phyloP scores from a whole-genome alignment of 2,113 vertebrate species.

The Passerina amoena region DNA sequence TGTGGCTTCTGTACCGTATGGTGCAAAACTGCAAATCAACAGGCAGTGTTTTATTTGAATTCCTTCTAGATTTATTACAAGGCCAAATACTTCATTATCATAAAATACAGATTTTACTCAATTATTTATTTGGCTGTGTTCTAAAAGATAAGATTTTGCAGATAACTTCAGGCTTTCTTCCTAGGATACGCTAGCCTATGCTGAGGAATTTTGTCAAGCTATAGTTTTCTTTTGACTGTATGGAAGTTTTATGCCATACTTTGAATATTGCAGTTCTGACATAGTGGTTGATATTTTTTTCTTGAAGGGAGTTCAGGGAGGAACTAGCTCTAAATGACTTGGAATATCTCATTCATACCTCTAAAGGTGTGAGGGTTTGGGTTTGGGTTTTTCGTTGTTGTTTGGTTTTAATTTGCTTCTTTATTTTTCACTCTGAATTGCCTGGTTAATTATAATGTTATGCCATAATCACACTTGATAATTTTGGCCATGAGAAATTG shows the following conservation, averaged over 20 bases:
- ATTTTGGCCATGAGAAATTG: not conserved
- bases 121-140: not conserved
- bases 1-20: not conserved
- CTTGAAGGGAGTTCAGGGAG: fast-evolving
- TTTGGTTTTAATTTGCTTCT: not conserved
- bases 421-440: not conserved
- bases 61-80: not conserved
- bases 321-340: not conserved
- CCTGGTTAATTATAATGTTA: not conserved
- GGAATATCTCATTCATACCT: not conserved
- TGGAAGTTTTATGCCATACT: not conserved
- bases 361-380: not conserved
- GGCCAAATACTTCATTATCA: not conserved
- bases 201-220: not conserved
- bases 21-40: not conserved
- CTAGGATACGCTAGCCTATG: not conserved
- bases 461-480: not conserved
- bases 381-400: not conserved
- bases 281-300: not conserved
- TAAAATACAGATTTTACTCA: not conserved
- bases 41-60: not conserved
- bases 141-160: not conserved
- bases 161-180: not conserved
- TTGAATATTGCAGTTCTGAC: not conserved
- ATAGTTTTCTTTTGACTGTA: not conserved